Evolutionary conservation across 2,797 vertebrate species (phyloP).

Genomic region (Acrossocheilus wenchowensis): DNA sequence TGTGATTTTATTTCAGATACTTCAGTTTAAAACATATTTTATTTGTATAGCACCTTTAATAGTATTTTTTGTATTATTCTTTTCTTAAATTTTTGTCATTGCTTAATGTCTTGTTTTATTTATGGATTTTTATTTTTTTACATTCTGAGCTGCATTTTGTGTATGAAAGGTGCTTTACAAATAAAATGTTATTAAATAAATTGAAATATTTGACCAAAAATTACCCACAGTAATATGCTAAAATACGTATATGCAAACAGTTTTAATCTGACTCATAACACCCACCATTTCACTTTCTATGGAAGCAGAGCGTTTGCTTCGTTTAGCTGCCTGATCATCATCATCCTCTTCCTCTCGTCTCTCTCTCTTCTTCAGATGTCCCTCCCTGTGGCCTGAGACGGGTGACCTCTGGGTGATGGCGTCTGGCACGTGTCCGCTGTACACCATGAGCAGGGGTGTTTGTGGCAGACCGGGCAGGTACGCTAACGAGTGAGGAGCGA

Average conservation of each 20-base stretch:
- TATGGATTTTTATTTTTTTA: neutral
- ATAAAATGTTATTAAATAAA: neutral
- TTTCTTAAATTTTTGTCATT: neutral
- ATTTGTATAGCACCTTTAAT: neutral
- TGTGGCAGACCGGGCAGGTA: conserved; percentile 83
- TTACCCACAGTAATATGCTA: neutral
- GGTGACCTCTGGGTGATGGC: conserved; percentile 47
- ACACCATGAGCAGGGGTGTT: conserved; percentile 87
- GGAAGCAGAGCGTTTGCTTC: conserved; percentile 51
- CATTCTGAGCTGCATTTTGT: neutral
- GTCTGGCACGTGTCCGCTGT: conserved; percentile 58
- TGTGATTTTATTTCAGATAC: neutral
- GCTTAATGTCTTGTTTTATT: neutral
- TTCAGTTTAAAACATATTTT: neutral
- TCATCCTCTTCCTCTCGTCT: conserved; percentile 42
- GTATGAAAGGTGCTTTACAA: neutral
- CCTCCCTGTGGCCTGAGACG: neutral
- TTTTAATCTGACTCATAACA: neutral
- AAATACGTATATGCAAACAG: neutral
- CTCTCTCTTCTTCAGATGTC: conserved; percentile 48
- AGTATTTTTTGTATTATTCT: neutral
- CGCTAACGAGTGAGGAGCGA: conserved; percentile 77
- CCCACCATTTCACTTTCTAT: conserved; percentile 9
- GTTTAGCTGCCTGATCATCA: conserved; percentile 37
- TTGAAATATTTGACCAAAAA: neutral